phyloP scores from a whole-genome alignment of 2,888 invertebrate species.

The Athrips mouffetella region DNA sequence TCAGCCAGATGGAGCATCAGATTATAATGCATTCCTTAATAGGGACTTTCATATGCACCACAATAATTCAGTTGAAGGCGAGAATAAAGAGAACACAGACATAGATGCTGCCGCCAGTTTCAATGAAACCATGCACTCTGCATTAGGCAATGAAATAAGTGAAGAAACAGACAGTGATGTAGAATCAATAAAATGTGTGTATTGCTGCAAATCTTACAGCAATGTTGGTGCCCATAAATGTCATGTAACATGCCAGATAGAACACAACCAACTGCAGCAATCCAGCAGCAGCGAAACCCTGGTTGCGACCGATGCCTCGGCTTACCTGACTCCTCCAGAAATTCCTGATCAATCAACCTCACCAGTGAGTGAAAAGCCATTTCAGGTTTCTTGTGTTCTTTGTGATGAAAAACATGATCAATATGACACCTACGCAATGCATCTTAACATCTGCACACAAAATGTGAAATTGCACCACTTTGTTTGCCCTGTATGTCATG shows the following conservation, averaged over 20 bases:
- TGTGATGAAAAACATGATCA: slow-evolving; percentile 64
- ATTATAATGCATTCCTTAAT: slow-evolving; percentile 59
- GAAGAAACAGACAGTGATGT: slow-evolving; percentile 73
- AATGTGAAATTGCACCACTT: slow-evolving; percentile 70
- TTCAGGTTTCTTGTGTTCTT: slow-evolving; percentile 62
- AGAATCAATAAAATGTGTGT: slow-evolving; percentile 68
- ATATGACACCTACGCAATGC: slow-evolving; percentile 60
- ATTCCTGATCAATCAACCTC: not conserved
- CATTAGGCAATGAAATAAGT: slow-evolving; percentile 45
- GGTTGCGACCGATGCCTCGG: slow-evolving; percentile 51
- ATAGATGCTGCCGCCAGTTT: slow-evolving; percentile 37
- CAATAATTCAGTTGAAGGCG: slow-evolving; percentile 51
- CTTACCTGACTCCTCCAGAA: slow-evolving; percentile 15
- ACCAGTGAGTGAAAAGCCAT: slow-evolving; percentile 14
- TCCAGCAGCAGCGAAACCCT: slow-evolving; percentile 68
- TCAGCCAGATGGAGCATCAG: slow-evolving; percentile 41
- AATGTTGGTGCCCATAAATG: slow-evolving; percentile 61
- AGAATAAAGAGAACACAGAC: slow-evolving; percentile 58
- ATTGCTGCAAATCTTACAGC: slow-evolving; percentile 61
- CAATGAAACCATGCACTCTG: slow-evolving; percentile 17
- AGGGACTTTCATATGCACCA: slow-evolving; percentile 64
- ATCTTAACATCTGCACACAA: slow-evolving; percentile 65
- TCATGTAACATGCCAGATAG: slow-evolving; percentile 64
- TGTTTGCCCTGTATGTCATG: slow-evolving; percentile 70
- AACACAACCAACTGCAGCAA: slow-evolving; percentile 54